phyloP scores from a whole-genome alignment of 2,113 vertebrate species.

The Neodontobutis hainanensis region DNA sequence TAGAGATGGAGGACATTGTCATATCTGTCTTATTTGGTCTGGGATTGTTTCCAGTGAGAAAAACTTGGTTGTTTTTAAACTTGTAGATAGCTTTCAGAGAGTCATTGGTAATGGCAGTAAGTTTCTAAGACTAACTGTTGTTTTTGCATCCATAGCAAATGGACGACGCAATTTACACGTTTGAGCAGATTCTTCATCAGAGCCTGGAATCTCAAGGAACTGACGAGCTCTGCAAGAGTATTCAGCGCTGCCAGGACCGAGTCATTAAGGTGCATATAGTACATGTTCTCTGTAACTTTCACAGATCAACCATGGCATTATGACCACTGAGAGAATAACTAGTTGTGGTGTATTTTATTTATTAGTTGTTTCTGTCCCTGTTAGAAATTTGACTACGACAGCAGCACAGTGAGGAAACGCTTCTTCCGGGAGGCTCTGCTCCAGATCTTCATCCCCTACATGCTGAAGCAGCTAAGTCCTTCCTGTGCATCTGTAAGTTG shows the following conservation, averaged over 20 bases:
- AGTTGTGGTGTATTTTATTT: neutral
- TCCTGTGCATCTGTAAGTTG: constrained; percentile 84
- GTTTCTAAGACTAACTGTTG: neutral
- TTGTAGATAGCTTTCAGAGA: too few relatives aligned
- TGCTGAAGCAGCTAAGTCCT: constrained; percentile 90
- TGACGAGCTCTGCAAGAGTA: constrained; percentile 86
- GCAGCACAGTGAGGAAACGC: constrained; percentile 92
- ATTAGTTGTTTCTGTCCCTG: neutral
- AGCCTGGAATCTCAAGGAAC: constrained; percentile 83
- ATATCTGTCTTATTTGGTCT: too few relatives aligned
- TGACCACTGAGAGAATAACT: neutral
- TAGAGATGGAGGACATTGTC: too few relatives aligned
- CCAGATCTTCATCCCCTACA: constrained; percentile 94
- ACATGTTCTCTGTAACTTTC: neutral
- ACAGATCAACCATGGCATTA: neutral
- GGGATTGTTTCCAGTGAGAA: too few relatives aligned
- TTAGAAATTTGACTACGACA: constrained; percentile 96
- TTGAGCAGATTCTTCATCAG: constrained; percentile 92
- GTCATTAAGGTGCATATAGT: constrained; percentile 87
- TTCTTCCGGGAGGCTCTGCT: constrained; percentile 97
- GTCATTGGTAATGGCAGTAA: too few relatives aligned
- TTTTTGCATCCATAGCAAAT: constrained; percentile 82
- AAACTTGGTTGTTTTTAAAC: too few relatives aligned
- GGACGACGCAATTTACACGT: constrained; percentile 89
- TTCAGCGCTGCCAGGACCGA: constrained; percentile 92